A percentile compares a stretch with the other conserved stretches of the same genome.
Evolutionary conservation across 2,113 vertebrate species (phyloP).

Genomic region (Colaptes auratus): DNA sequence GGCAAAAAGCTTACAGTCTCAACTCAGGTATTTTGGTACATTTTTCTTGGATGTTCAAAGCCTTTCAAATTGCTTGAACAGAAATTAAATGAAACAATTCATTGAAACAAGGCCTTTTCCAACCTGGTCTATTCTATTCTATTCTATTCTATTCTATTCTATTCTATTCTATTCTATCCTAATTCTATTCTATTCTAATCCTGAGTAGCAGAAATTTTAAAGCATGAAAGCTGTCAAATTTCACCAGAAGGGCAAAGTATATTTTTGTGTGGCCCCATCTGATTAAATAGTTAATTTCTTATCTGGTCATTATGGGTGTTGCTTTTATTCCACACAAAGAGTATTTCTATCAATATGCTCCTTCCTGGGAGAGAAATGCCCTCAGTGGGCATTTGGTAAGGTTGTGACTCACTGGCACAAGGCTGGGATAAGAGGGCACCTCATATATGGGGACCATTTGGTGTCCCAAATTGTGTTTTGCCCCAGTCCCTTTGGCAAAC

Average conservation of each 20-base stretch:
- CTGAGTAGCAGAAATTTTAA: background rate
- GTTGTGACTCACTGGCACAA: background rate
- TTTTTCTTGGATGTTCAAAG: background rate
- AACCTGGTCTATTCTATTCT: no score
- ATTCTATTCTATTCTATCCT: no score
- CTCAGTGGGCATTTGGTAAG: background rate
- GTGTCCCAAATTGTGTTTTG: rapidly evolving
- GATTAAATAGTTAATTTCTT: background rate
- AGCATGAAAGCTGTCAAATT: background rate
- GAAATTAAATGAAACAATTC: background rate
- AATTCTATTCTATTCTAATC: background rate
- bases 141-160: no score
- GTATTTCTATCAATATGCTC: background rate
- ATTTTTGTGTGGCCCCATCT: background rate
- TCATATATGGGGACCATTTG: background rate
- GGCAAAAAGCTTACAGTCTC: background rate
- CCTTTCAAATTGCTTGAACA: background rate
- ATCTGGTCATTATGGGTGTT: background rate
- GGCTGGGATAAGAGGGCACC: background rate
- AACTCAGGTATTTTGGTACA: background rate
- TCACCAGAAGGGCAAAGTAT: background rate
- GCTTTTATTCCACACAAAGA: background rate
- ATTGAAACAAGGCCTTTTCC: background rate
- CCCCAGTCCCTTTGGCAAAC: background rate
- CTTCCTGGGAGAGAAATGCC: background rate